These are phyloP conservation scores for Rousettus leschenaultii DNA, from an alignment of 2,113 vertebrate species.

Conservation along the genomic window DNA sequence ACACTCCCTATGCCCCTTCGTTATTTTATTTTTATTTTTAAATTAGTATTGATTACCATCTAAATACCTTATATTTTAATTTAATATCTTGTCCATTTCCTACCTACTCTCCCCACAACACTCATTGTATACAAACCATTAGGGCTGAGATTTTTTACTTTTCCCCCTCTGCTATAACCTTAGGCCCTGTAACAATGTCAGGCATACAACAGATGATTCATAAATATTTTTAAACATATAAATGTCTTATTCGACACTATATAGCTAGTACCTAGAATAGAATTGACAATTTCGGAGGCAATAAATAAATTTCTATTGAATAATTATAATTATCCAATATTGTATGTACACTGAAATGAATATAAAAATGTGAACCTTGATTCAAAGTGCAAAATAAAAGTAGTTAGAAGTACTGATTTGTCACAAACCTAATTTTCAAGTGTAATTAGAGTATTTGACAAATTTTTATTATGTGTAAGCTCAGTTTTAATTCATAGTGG, in stretches of 20 bases:
- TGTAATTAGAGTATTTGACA: neutral
- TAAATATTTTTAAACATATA: neutral
- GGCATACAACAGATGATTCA: neutral
- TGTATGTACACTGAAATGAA: neutral
- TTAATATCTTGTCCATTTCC: neutral
- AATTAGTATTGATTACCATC: neutral
- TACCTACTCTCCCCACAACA: neutral
- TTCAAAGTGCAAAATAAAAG: neutral
- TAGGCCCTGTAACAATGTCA: neutral
- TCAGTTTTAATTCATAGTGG: neutral
- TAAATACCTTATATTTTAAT: neutral
- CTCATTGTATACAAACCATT: neutral
- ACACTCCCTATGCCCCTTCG: too few relatives aligned
- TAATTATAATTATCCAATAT: neutral
- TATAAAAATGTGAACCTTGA: neutral
- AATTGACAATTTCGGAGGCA: neutral
- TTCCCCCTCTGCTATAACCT: neutral
- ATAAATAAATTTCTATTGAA: neutral
- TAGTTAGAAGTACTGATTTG: neutral
- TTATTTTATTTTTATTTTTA: neutral
- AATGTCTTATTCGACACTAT: neutral
- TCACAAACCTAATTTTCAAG: neutral
- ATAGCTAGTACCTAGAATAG: neutral
- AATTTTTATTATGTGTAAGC: neutral
- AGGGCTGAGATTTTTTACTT: neutral